Conservation (phyloP, 2,797 vertebrate species). For the Podarcis lilfordi region DNA sequence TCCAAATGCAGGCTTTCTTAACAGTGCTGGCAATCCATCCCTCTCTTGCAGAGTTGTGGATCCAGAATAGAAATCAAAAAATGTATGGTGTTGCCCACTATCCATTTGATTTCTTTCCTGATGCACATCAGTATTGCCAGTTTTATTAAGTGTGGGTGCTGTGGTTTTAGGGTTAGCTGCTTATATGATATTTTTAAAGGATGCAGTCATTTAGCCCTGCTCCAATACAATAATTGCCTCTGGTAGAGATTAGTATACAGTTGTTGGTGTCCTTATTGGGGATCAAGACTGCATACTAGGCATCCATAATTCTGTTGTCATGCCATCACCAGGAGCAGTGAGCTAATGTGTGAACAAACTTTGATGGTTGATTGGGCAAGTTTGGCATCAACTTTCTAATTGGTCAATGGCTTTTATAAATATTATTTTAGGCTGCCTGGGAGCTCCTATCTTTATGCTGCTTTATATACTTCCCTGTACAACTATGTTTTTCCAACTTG, state of each 20-base stretch:
- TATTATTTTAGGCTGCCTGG: neutral
- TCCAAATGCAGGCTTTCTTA: slow-evolving; percentile 5
- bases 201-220: neutral
- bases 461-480: neutral
- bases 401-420: neutral
- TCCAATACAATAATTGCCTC: neutral
- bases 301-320: neutral
- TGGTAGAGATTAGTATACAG: neutral
- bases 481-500: neutral
- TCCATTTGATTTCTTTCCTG: neutral
- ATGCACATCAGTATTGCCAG: neutral
- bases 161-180: neutral
- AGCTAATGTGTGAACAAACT: neutral
- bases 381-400: too few species aligned
- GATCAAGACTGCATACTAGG: neutral
- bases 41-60: slow-evolving; percentile 26
- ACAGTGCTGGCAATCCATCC: slow-evolving; percentile 25
- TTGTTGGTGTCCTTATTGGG: neutral
- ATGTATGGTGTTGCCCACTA: neutral
- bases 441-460: neutral
- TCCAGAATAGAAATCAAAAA: neutral
- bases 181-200: neutral
- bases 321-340: neutral
- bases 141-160: neutral
- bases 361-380: neutral